Conservation (phyloP, 2,113 vertebrate species). For the Columba livia region DNA sequence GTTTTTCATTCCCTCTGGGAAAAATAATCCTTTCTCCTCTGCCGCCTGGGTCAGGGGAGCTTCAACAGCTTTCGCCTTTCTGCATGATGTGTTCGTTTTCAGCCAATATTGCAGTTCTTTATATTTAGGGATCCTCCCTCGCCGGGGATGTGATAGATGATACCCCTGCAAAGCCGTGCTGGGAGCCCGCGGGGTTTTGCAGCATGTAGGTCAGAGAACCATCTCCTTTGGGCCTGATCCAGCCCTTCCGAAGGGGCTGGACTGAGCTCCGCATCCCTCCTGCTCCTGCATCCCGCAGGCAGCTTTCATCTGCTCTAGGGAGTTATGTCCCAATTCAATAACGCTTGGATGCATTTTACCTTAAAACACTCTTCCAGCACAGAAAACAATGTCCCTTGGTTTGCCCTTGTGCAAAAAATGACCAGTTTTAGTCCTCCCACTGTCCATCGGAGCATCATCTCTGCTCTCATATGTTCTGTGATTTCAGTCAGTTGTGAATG, state of each 20-base stretch:
- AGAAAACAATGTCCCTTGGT: background rate
- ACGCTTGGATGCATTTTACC: background rate
- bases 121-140: background rate
- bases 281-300: background rate
- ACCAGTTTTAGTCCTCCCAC: background rate
- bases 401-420: constrained; percentile 16
- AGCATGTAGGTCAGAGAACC: background rate
- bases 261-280: background rate
- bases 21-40: background rate
- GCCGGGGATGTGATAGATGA: constrained; percentile 10
- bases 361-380: constrained; percentile 1
- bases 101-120: background rate
- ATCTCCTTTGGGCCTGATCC: constrained; percentile 21
- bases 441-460: background rate
- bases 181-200: background rate
- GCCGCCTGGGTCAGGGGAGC: background rate
- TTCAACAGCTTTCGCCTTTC: background rate
- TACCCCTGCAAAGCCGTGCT: background rate
- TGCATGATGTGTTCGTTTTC: background rate
- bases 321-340: constrained; percentile 3
- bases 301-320: background rate
- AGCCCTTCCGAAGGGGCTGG: constrained; percentile 1
- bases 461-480: background rate
- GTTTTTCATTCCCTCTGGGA: background rate
- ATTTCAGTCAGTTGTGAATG: accelerated